Base-by-base conservation (phyloP, 1,140 invertebrate species). In the Neodiprion lecontei region DNA sequence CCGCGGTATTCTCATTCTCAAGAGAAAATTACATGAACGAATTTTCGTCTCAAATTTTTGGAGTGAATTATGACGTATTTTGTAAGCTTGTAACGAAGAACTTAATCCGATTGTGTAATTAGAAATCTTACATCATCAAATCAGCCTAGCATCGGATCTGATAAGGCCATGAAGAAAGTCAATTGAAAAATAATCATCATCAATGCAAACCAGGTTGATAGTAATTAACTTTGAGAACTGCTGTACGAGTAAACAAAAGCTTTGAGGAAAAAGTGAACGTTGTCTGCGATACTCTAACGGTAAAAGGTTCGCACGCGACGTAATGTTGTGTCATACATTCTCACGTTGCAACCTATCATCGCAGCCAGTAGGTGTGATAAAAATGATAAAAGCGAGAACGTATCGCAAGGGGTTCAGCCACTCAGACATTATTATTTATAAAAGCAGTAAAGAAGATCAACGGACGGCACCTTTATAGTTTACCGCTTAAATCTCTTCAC, bases 251-350 rank as follows among this genome's bases (percentile, higher is more conserved):
- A 40, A 40, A 9, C 53, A 17, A 61, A 61, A 61, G 11, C 53
- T 61, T 61, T 9, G 11, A 9, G 53, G 9, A 9, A 61, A 61
- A 61, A 61, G 53, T 61, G 53, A 61, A 61, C 53, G 53, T 61
- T 12, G 11, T 61, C 11, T 14, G 53, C 11, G 53, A 61, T 61
- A 61, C 53, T 61, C 8, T 14, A 17, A 0, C 28, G 9, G 53
- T 61, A 61, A 12, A 61, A 14, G 53, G n/a, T 61, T 61, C 53
- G 53, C 53, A 61, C 53, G 53, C 53, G 53, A 61, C n/a, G 53
- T 61, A 9, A 14, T 61, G n/a, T 61, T 61, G 53, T 61, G 53
- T 61, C 53, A 61, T 61, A 17, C n/a, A 14, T 61, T 61, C 53
- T 61, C 53, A 61, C 53, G 53, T 61, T 61, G n/a, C 53, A 61